These are phyloP conservation scores for Fragum fragum DNA, from an alignment of 2,888 invertebrate species.

Conservation along the genomic window DNA sequence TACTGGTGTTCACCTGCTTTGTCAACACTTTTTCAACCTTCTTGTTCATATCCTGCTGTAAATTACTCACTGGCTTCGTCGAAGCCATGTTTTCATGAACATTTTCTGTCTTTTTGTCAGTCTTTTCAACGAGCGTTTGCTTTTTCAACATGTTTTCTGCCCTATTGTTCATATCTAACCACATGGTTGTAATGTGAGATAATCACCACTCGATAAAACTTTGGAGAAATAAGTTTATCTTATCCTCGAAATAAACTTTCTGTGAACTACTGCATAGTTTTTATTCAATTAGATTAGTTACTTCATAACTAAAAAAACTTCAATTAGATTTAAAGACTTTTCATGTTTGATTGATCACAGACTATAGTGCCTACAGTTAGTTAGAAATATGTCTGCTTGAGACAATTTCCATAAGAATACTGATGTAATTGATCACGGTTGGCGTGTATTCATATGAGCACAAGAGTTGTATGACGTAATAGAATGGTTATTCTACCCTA, in stretches of 20 bases:
- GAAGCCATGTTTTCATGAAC: not conserved
- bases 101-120: not conserved
- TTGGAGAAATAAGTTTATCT: not conserved
- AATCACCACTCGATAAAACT: not conserved
- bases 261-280: not conserved
- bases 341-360: not conserved
- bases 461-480: too few species aligned
- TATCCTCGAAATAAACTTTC: not conserved
- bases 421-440: too few species aligned
- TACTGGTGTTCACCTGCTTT: not conserved
- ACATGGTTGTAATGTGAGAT: not conserved
- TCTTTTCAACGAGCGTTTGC: not conserved
- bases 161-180: not conserved
- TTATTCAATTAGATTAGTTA: not conserved
- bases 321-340: not conserved
- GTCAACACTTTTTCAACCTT: not conserved
- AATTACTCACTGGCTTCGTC: not conserved
- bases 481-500: too few species aligned
- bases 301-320: not conserved
- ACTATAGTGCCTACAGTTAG: not conserved
- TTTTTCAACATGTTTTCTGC: not conserved
- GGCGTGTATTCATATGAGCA: too few species aligned
- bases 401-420: conserved; percentile 19
- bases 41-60: not conserved
- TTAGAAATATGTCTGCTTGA: conserved; percentile 25